Conservation (phyloP, 2,797 vertebrate species). For the Schizopygopsis malacanthus region DNA sequence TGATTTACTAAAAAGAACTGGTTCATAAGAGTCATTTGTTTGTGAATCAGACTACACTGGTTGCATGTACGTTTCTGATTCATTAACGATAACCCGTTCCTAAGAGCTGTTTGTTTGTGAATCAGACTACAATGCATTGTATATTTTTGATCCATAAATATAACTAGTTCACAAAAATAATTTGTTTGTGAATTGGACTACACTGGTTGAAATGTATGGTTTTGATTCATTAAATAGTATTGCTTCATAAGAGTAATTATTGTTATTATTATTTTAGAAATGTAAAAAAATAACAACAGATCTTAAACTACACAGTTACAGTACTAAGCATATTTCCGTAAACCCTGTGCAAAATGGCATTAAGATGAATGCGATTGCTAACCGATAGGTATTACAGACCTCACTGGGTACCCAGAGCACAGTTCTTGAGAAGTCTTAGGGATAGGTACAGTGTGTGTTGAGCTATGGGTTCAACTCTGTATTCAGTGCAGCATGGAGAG, state of each 20-base stretch:
- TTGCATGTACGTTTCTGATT: too few relatives aligned
- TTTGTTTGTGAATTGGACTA: too few relatives aligned
- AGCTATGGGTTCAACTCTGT: constrained; percentile 9
- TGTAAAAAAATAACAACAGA: neutral
- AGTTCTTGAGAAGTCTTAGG: neutral
- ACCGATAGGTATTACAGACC: neutral
- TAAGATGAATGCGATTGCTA: neutral
- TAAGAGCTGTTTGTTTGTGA: neutral
- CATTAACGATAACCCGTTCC: neutral
- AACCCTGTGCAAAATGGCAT: neutral
- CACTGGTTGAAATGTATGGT: too few relatives aligned
- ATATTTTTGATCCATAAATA: too few relatives aligned
- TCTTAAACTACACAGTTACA: neutral
- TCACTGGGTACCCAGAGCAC: constrained; percentile 8
- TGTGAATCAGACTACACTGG: too few relatives aligned
- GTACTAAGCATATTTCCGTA: neutral
- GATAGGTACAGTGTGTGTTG: neutral
- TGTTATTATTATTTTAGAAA: neutral
- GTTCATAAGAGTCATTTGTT: too few relatives aligned
- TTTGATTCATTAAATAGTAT: too few relatives aligned
- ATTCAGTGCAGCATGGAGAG: constrained; percentile 5
- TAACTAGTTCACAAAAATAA: too few relatives aligned
- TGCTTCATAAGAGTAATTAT: too few relatives aligned
- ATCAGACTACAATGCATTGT: neutral
- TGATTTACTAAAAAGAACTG: too few relatives aligned